Percentiles rank a stretch among this genome's conserved stretches.
Conservation (phyloP, 2,113 vertebrate genomes). For the Lagenorhynchus albirostris region DNA sequence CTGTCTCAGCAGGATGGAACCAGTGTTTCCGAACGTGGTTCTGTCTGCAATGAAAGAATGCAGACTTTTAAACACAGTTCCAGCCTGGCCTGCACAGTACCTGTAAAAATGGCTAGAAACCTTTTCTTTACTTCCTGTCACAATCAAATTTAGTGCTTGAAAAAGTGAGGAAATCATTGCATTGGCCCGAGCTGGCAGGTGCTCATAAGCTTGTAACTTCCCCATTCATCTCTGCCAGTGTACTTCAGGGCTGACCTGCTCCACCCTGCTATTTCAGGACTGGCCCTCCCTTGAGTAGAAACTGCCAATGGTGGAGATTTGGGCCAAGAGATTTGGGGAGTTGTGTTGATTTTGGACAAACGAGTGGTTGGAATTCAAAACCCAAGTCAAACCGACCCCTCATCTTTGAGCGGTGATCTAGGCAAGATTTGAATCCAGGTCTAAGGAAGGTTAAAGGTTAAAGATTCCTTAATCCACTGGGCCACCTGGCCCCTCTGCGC, state of each 20-base stretch:
- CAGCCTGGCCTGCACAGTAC: not conserved
- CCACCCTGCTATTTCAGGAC: slow-evolving; percentile 56
- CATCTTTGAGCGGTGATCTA: not conserved
- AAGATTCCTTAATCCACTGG: not conserved
- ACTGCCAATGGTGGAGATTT: slow-evolving; percentile 64
- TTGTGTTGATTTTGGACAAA: slow-evolving; percentile 57
- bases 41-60: not conserved
- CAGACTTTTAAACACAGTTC: not conserved
- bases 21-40: not conserved
- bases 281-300: slow-evolving; percentile 42
- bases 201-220: slow-evolving; percentile 46
- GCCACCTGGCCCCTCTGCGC: slow-evolving; percentile 38
- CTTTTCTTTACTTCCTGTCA: not conserved
- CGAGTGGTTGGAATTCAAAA: slow-evolving; percentile 50
- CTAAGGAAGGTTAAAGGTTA: not conserved
- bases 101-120: not conserved
- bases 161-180: slow-evolving; percentile 62
- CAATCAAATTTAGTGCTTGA: slow-evolving; percentile 52
- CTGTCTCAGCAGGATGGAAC: not conserved
- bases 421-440: slow-evolving; percentile 42
- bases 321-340: slow-evolving; percentile 71
- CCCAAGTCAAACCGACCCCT: not conserved
- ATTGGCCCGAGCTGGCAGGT: slow-evolving; percentile 43
- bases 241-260: slow-evolving; percentile 52
- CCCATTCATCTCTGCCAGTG: slow-evolving; percentile 51